A percentile compares a stretch with the other conserved stretches of the same genome.
phyloP scores from a whole-genome alignment of 2,888 invertebrate species.

The Nephrotoma guestfalica region DNA sequence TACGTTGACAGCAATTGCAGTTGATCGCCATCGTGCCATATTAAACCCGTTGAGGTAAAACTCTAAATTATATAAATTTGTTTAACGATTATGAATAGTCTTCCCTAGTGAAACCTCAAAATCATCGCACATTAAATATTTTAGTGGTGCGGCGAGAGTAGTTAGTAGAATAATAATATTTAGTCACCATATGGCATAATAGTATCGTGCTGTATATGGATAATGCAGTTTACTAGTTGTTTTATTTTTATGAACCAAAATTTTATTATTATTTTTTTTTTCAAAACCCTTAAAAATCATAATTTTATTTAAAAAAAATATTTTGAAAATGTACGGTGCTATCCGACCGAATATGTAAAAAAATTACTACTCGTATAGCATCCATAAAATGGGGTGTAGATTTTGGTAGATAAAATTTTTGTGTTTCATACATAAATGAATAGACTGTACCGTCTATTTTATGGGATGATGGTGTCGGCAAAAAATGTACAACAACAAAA shows the following conservation, averaged over 20 bases:
- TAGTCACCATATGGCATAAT: neutral
- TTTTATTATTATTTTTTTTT: neutral
- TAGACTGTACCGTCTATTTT: neutral
- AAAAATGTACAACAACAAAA: neutral
- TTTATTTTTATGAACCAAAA: neutral
- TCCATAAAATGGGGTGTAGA: neutral
- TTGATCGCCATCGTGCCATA: slow-evolving; percentile 70
- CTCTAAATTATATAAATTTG: neutral
- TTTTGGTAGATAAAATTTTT: neutral
- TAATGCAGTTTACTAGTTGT: neutral
- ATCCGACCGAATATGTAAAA: neutral
- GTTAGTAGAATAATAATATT: neutral
- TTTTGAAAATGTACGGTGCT: neutral
- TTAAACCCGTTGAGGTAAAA: slow-evolving; percentile 56
- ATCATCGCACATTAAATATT: neutral
- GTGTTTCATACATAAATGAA: neutral
- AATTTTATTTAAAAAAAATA: neutral
- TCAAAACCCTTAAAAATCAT: neutral
- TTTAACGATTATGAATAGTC: neutral
- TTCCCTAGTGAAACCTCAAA: neutral
- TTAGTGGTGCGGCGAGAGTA: neutral
- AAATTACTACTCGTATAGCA: neutral
- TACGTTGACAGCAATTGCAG: slow-evolving; percentile 72
- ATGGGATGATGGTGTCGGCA: neutral
- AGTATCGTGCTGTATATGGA: neutral